These are phyloP conservation scores for Drosophila subobscura DNA, from an alignment of 1,140 invertebrate genomes.

Conservation along the genomic window DNA sequence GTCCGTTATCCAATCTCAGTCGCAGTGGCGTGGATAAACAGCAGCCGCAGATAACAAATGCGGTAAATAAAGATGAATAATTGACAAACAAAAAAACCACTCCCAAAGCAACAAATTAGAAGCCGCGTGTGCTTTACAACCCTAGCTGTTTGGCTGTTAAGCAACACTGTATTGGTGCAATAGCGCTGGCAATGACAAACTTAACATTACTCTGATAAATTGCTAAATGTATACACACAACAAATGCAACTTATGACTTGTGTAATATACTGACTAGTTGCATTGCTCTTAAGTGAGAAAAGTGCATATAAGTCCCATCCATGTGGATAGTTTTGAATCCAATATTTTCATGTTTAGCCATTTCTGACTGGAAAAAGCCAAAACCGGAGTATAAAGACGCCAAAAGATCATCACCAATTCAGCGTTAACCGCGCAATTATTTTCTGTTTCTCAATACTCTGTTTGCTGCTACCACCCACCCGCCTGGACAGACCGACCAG, in stretches of 20 bases:
- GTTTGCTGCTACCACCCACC: constrained; percentile 11
- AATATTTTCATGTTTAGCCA: no score
- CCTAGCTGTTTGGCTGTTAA: neutral
- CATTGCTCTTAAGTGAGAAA: neutral
- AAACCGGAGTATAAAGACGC: neutral
- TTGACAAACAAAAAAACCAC: constrained; percentile 67
- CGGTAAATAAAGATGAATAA: constrained; percentile 28
- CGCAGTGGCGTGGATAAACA: neutral
- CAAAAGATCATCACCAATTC: constrained; percentile 1
- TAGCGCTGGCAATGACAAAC: no score
- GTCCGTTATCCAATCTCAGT: neutral
- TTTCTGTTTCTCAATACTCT: constrained; percentile 40
- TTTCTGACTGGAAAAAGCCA: neutral
- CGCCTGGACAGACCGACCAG: neutral
- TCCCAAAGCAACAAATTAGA: constrained; percentile 53
- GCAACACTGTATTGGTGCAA: constrained; percentile 1
- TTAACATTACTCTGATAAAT: neutral
- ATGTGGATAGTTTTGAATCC: no score
- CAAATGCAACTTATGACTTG: no score
- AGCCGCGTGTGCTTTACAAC: constrained; percentile 11
- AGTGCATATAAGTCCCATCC: no score
- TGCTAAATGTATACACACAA: no score
- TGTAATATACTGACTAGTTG: neutral
- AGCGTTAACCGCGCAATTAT: constrained; percentile 12
- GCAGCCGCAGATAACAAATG: constrained; percentile 14